These are phyloP conservation scores for Pleuronectes platessa DNA, from an alignment of 2,113 vertebrate genomes.

Conservation along the genomic window DNA sequence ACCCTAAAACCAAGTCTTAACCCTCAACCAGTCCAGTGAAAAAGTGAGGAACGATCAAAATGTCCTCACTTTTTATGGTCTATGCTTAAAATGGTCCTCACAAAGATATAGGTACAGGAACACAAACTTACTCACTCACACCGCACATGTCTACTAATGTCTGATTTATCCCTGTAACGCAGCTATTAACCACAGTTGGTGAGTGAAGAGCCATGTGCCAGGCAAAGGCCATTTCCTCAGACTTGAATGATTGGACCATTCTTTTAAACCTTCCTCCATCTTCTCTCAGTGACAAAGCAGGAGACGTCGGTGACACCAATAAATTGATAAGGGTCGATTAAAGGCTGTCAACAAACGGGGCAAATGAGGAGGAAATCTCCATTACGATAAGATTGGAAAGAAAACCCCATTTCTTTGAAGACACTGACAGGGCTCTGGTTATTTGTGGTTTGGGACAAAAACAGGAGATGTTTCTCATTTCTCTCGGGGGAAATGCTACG, in stretches of 20 bases:
- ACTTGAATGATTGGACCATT: constrained; percentile 65
- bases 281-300: constrained; percentile 52
- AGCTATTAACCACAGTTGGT: constrained; percentile 61
- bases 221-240: constrained; percentile 67
- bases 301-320: constrained; percentile 42
- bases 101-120: neutral
- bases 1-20: no score
- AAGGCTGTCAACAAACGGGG: constrained; percentile 32
- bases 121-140: neutral
- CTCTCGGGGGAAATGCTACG: constrained; percentile 6
- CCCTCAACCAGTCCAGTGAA: no score
- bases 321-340: constrained; percentile 62
- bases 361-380: constrained; percentile 16
- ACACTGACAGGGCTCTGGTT: neutral
- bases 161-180: constrained; percentile 66
- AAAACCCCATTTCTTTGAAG: neutral
- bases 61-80: no score
- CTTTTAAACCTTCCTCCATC: constrained; percentile 38
- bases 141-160: constrained; percentile 34
- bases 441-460: constrained; percentile 15
- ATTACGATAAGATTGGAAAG: constrained; percentile 7
- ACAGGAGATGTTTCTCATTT: constrained; percentile 9
- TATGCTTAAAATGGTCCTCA: no score
- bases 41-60: no score
- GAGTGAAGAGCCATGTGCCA: constrained; percentile 55